phyloP scores from a whole-genome alignment of 2,888 invertebrate species.

The Gastrophysa polygoni region DNA sequence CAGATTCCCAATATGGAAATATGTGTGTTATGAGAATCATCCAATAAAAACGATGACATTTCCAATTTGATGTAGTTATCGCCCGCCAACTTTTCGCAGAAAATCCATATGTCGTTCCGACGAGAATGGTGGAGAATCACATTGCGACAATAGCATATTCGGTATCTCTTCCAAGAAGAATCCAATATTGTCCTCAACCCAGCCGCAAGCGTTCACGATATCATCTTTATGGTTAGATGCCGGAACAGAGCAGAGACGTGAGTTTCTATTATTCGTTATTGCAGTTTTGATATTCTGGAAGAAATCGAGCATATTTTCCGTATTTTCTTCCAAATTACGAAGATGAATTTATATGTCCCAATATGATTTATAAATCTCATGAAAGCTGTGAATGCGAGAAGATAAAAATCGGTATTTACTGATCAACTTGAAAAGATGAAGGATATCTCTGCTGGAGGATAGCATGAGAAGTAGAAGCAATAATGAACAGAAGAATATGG shows the following conservation, averaged over 20 bases:
- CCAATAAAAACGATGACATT: conserved; percentile 17
- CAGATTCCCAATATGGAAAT: too few species aligned
- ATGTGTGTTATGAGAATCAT: conserved; percentile 4
- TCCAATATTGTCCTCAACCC: conserved; percentile 36
- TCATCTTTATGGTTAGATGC: conserved; percentile 41
- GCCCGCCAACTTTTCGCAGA: conserved; percentile 11
- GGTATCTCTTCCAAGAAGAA: conserved; percentile 36
- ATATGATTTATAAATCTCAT: too few species aligned
- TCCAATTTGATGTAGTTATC: conserved; percentile 20
- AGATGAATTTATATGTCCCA: too few species aligned
- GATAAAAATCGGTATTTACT: too few species aligned
- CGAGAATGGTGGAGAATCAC: conserved; percentile 24
- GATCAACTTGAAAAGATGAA: too few species aligned
- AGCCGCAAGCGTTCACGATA: conserved; percentile 34
- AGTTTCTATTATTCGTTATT: conserved; percentile 21
- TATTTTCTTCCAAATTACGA: not conserved
- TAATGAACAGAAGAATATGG: not conserved
- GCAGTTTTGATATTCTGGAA: conserved; percentile 33
- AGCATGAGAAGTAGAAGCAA: too few species aligned
- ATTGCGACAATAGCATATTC: conserved; percentile 35
- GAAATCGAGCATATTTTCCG: not conserved
- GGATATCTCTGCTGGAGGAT: too few species aligned
- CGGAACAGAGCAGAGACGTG: conserved; percentile 28
- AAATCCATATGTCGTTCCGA: conserved; percentile 14
- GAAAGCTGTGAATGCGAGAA: too few species aligned